Conservation (phyloP, 2,888 invertebrate genomes). For the Parnassius glacialis region DNA sequence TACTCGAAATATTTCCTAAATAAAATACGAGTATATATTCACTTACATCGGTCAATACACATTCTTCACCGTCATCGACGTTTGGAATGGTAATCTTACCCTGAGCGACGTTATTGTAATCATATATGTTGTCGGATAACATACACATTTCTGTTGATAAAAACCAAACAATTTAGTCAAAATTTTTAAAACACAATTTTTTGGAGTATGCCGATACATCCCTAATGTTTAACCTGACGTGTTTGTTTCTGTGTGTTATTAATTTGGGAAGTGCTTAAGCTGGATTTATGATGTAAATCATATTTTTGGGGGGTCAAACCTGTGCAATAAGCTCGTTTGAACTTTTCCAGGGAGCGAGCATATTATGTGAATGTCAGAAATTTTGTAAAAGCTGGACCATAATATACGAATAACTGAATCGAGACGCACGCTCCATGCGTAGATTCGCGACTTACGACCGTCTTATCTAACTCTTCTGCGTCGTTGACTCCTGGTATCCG, state of each 20-base stretch:
- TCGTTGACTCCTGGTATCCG: conserved; percentile 98
- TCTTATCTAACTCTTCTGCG: conserved; percentile 91
- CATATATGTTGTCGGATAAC: conserved; percentile 93
- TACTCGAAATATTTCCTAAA: conserved; percentile 29
- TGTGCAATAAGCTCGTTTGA: conserved; percentile 68
- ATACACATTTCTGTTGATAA: conserved; percentile 86
- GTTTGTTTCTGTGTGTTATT: conserved; percentile 44
- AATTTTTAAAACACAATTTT: conserved; percentile 26
- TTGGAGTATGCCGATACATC: conserved; percentile 34
- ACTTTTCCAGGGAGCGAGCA: conserved; percentile 73
- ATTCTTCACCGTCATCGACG: conserved; percentile 98
- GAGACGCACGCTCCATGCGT: conserved; percentile 72
- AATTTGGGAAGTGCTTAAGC: conserved; percentile 63
- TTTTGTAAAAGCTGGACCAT: conserved; percentile 42
- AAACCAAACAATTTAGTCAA: conserved; percentile 48
- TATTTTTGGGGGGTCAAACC: conserved; percentile 50
- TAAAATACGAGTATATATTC: conserved; percentile 22
- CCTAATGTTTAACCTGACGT: conserved; percentile 21
- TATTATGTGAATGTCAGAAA: conserved; percentile 67
- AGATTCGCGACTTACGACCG: conserved; percentile 88
- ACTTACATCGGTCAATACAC: conserved; percentile 93
- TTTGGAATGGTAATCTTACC: conserved; percentile 97
- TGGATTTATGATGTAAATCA: conserved; percentile 45
- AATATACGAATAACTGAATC: conserved; percentile 60
- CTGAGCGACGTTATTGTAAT: conserved; percentile 97